Conservation (phyloP, 1,140 invertebrate species). For the Portunus trituberculatus region DNA sequence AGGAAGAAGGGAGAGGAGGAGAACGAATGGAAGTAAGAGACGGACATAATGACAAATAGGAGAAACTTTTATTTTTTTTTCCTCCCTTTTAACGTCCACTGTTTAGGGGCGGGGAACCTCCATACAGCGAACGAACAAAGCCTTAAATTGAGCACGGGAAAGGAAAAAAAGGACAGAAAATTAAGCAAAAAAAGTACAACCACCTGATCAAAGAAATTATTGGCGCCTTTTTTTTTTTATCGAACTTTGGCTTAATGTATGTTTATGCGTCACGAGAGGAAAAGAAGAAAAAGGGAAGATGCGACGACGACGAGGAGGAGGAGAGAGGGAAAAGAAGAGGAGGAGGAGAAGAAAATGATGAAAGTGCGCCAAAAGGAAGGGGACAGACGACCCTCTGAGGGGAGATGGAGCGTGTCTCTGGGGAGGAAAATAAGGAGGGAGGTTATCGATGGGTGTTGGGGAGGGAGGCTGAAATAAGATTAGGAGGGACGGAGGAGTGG, state of each 20-base stretch:
- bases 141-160: neutral
- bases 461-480: conserved; percentile 54
- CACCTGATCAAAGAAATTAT: neutral
- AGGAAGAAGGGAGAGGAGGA: neutral
- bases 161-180: neutral
- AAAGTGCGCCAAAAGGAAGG: neutral
- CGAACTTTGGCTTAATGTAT: neutral
- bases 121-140: neutral
- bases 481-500: neutral
- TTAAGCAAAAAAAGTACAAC: neutral
- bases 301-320: neutral
- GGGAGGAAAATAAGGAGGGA: conserved; percentile 59
- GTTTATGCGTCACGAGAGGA: neutral
- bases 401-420: conserved; percentile 35
- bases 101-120: neutral
- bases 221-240: neutral
- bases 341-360: conserved; percentile 26
- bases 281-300: neutral
- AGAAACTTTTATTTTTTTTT: too few species aligned
- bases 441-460: conserved; percentile 60
- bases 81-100: too few species aligned
- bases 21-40: neutral
- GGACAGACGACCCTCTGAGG: neutral
- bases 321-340: neutral
- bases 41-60: too few species aligned